Conservation (phyloP, 2,888 invertebrate genomes). For the Zhengitettix transpicula region DNA sequence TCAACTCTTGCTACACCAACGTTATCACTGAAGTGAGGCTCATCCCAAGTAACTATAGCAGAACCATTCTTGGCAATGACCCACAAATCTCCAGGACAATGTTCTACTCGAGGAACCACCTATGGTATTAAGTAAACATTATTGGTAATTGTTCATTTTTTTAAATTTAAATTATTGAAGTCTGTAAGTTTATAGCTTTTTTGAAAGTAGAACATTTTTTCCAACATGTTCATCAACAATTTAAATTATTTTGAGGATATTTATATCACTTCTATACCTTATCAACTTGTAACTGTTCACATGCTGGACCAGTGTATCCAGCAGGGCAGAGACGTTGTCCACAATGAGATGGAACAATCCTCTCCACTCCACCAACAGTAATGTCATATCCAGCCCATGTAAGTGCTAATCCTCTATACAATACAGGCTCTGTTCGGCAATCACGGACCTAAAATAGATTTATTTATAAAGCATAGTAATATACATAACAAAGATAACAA, state of each 20-base stretch:
- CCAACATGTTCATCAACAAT: no score
- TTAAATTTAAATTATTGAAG: not conserved
- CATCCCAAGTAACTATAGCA: constrained; percentile 80
- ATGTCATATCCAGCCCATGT: constrained; percentile 92
- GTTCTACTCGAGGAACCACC: constrained; percentile 68
- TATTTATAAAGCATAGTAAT: no score
- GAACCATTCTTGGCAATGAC: constrained; percentile 85
- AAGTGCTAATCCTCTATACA: constrained; percentile 67
- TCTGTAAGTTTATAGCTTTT: no score
- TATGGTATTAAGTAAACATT: constrained; percentile 13
- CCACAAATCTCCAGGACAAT: constrained; percentile 89
- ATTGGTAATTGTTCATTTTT: no score
- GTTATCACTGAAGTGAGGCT: constrained; percentile 80
- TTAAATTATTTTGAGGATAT: no score
- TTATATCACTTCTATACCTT: constrained; percentile 31
- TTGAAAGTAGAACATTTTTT: no score
- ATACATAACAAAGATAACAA: no score
- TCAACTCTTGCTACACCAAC: constrained; percentile 62
- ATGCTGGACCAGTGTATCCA: constrained; percentile 72
- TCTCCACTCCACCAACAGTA: constrained; percentile 73
- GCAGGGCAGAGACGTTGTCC: constrained; percentile 78
- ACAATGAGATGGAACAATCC: constrained; percentile 80
- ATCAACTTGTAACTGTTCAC: constrained; percentile 67
- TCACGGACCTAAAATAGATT: constrained; percentile 40
- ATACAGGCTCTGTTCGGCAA: constrained; percentile 79